Conservation (phyloP, 2,797 vertebrate genomes). For the Smutsia temminckii region DNA sequence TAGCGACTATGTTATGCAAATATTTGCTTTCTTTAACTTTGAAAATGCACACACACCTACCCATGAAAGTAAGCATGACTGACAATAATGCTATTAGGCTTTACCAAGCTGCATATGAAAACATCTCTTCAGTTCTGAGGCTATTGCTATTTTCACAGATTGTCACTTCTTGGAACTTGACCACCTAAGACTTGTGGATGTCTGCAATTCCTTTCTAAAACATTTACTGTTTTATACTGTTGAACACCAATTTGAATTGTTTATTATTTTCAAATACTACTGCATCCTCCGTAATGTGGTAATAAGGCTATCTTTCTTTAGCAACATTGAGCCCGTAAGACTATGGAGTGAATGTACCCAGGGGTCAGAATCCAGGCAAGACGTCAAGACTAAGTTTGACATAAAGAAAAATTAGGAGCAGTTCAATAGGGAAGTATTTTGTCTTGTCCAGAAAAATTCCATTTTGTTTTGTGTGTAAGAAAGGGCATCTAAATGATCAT, state of each 20-base stretch:
- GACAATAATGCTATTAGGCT: not conserved
- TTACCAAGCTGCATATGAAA: not conserved
- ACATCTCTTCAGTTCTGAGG: not conserved
- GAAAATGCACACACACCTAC: not conserved
- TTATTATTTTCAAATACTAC: not conserved
- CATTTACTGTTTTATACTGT: not conserved
- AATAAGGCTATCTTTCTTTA: not conserved
- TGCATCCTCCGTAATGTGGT: not conserved
- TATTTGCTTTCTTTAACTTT: conserved; percentile 5
- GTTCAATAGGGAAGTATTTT: not conserved
- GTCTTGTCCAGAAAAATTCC: not conserved
- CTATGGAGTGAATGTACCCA: not conserved
- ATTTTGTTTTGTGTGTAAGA: not conserved
- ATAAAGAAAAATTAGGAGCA: not conserved
- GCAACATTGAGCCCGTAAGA: not conserved
- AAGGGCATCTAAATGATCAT: not conserved
- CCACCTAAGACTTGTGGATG: not conserved
- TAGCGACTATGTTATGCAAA: not conserved
- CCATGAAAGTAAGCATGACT: not conserved
- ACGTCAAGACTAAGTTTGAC: not conserved
- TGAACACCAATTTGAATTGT: not conserved
- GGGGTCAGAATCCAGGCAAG: not conserved
- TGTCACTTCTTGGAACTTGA: not conserved
- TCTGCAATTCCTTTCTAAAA: conserved; percentile 2
- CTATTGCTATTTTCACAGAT: not conserved